A percentile compares a stretch with the other conserved stretches of the same genome.
These are phyloP conservation scores for Rhaphigaster nebulosa DNA, from an alignment of 2,888 invertebrate species.

Conservation along the genomic window DNA sequence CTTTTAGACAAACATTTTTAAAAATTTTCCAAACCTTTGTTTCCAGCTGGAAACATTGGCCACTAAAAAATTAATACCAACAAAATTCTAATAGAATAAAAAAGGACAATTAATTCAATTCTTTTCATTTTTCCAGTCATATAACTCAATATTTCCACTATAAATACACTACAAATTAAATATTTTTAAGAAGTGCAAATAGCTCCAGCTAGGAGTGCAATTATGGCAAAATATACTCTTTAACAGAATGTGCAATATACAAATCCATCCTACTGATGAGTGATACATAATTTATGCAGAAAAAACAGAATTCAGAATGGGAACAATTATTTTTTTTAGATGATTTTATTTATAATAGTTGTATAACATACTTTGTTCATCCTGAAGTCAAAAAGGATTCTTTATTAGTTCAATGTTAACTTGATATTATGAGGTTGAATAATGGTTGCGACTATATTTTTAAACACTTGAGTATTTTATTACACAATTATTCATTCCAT, in stretches of 20 bases:
- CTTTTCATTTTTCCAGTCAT: too few species aligned
- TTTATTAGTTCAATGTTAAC: background rate
- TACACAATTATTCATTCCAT: slow-evolving; percentile 19
- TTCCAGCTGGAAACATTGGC: too few species aligned
- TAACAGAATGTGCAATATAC: slow-evolving; percentile 34
- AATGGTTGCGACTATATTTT: slow-evolving; percentile 45
- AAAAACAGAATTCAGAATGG: slow-evolving; percentile 6
- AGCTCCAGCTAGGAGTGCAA: background rate
- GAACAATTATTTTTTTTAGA: slow-evolving; percentile 31
- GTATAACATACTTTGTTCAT: background rate
- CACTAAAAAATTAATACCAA: too few species aligned
- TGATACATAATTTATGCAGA: background rate
- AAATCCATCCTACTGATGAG: slow-evolving; percentile 18
- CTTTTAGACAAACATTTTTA: too few species aligned
- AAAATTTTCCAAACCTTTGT: too few species aligned
- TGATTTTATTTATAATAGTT: background rate
- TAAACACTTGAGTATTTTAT: slow-evolving; percentile 38
- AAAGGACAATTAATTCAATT: too few species aligned
- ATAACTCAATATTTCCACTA: too few species aligned
- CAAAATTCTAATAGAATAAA: too few species aligned
- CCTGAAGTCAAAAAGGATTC: background rate
- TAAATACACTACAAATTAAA: too few species aligned
- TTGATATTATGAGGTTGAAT: slow-evolving; percentile 44
- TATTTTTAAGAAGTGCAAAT: background rate
- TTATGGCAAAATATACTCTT: slow-evolving; percentile 14